Evolutionary conservation across 2,797 vertebrate genomes (phyloP), one percentile per base, ranked within the genome.

Genomic region (Cirrhinus mrigala): DNA sequence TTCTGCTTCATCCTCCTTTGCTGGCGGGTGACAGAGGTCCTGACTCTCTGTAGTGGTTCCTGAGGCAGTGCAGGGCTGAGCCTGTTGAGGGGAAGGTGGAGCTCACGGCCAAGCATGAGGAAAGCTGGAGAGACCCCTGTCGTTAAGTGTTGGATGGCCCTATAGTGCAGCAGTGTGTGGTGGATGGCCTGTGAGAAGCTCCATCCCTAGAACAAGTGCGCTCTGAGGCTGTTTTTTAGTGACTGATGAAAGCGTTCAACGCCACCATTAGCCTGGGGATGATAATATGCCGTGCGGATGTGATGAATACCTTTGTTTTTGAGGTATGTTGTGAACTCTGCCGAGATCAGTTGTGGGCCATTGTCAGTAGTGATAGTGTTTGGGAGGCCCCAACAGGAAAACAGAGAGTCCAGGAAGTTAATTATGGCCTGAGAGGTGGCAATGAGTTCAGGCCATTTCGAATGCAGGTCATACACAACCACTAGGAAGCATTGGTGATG

Each of bases 181-280:
- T 12, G 12, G 18, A 82, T 52, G 24, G 48, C 62, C 5, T 54
- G 18, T 24, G 33, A 15, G 16, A 87, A 84, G 1, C 18, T 56
- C 44, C 69, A 83, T 27, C 83, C 84, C 40, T 86, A 58, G 14
- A 62, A 46, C 37, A 83, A 16, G 24, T 87, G 24, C 2, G 24
- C 77, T 27, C 50, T 22, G 52, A 87, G 33, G 22, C 81, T 62
- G 54, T 87, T 89, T 37, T 87, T 85, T 8, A 89, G 52, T 7
- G 48, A 27, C 52, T 85, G 74, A 11, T 84, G 83, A 2, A 84
- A 44, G 8, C 46, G 6, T 70, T 86, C 56, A 0, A 75, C 50
- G 9, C 76, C 71, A 4, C 46, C 69, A 18, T 86, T 87, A 20
- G 69, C 71, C 24, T 74, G n/a, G 11, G 62, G 81, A 18, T 83